A percentile compares a stretch with the other conserved stretches of the same genome.
phyloP scores from a whole-genome alignment of 1,140 invertebrate species.

The Sesamia nonagrioides region DNA sequence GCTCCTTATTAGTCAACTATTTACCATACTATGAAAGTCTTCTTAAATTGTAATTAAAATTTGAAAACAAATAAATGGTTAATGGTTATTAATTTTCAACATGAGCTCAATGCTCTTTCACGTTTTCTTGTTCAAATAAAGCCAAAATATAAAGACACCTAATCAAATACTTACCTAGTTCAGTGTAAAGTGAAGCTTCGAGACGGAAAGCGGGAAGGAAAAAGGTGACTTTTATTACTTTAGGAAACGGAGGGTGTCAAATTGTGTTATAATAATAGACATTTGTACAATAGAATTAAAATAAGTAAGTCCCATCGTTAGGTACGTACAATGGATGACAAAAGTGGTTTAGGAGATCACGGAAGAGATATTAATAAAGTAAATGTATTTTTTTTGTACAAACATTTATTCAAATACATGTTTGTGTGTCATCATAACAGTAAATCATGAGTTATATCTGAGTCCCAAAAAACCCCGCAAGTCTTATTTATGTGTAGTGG shows the following conservation, averaged over 20 bases:
- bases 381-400: background rate
- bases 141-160: background rate
- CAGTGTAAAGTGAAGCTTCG: background rate
- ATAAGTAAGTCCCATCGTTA: no score
- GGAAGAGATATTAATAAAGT: background rate
- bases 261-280: background rate
- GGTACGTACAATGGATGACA: no score
- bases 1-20: background rate
- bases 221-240: background rate
- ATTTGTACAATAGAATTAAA: background rate
- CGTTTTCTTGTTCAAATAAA: background rate
- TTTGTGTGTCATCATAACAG: background rate
- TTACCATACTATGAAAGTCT: background rate
- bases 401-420: background rate
- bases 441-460: background rate
- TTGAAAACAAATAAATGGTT: constrained; percentile 25
- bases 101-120: constrained; percentile 5
- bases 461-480: background rate
- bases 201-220: background rate
- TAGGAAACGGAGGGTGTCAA: background rate
- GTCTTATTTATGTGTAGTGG: background rate
- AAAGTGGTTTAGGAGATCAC: background rate
- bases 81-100: constrained; percentile 21
- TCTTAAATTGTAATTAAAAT: constrained; percentile 4
- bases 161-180: background rate